Evolutionary conservation across 2,797 vertebrate species (phyloP).

Genomic region (Pampus argenteus): DNA sequence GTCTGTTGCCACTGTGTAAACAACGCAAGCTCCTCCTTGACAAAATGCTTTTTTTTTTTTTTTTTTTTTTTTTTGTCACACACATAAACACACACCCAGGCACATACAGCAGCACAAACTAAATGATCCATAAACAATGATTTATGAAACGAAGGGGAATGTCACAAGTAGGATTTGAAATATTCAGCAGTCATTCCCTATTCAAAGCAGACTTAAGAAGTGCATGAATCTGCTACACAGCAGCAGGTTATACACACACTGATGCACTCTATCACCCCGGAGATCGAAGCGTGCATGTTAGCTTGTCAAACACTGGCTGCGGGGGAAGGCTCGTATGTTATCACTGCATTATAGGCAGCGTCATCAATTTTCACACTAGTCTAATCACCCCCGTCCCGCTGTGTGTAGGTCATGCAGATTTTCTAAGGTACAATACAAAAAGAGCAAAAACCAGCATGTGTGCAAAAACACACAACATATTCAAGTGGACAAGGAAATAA

Average conservation of each 20-base stretch:
- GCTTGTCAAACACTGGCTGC: slow-evolving; percentile 75
- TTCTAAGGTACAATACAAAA: slow-evolving; percentile 31
- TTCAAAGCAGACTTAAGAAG: slow-evolving; percentile 68
- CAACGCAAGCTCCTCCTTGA: slow-evolving; percentile 40
- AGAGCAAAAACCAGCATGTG: slow-evolving; percentile 18
- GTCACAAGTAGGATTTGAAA: slow-evolving; percentile 74
- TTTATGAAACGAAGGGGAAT: slow-evolving; percentile 72
- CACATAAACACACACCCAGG: slow-evolving; percentile 10
- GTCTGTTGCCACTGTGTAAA: slow-evolving; percentile 48
- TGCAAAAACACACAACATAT: slow-evolving; percentile 22
- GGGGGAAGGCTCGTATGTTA: slow-evolving; percentile 62
- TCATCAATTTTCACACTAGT: slow-evolving; percentile 75
- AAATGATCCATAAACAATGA: slow-evolving; percentile 81
- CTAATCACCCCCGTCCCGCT: slow-evolving; percentile 54
- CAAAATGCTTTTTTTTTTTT: slow-evolving; percentile 42
- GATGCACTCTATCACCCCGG: slow-evolving; percentile 77
- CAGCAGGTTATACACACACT: slow-evolving; percentile 75
- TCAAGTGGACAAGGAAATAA: background rate
- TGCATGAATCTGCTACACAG: slow-evolving; percentile 57
- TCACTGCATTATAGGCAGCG: slow-evolving; percentile 54
- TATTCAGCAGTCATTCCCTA: slow-evolving; percentile 79
- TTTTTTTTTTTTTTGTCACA: background rate
- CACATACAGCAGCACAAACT: slow-evolving; percentile 41
- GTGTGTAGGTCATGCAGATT: slow-evolving; percentile 33
- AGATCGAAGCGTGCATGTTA: slow-evolving; percentile 75